Percentiles rank a stretch among this genome's conserved stretches.
phyloP scores from a whole-genome alignment of 2,797 vertebrate species.

The Esox masquinongy region DNA sequence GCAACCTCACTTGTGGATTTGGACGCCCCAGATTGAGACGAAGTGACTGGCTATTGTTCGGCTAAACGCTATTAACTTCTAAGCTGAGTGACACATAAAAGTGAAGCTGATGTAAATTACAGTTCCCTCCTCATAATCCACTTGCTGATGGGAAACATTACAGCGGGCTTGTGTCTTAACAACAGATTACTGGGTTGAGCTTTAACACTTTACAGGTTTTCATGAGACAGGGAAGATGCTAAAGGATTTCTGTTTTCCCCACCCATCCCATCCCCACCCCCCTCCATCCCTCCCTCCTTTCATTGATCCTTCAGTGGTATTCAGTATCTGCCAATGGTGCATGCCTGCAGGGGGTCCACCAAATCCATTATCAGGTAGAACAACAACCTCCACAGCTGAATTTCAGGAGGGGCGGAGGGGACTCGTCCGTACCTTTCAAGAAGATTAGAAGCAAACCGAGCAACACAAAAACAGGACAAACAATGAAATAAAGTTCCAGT shows the following conservation, averaged over 20 bases:
- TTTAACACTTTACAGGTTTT: constrained; percentile 58
- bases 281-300: constrained; percentile 58
- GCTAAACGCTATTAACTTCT: constrained; percentile 82
- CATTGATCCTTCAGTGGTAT: constrained; percentile 78
- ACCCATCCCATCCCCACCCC: constrained; percentile 44
- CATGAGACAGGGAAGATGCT: constrained; percentile 57
- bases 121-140: constrained; percentile 81
- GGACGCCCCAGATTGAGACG: constrained; percentile 62
- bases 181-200: constrained; percentile 76
- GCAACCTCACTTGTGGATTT: constrained; percentile 78
- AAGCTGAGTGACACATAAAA: constrained; percentile 77
- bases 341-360: constrained; percentile 79
- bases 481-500: constrained; percentile 34
- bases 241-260: constrained; percentile 66
- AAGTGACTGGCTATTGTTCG: constrained; percentile 75
- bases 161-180: constrained; percentile 80
- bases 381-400: constrained; percentile 77
- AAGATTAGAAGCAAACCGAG: constrained; percentile 55
- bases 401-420: constrained; percentile 18
- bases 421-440: constrained; percentile 49
- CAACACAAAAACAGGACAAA: constrained; percentile 27
- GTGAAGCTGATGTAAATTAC: constrained; percentile 82
- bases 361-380: constrained; percentile 85
- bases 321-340: constrained; percentile 81
- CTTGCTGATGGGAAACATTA: constrained; percentile 81